A percentile compares a stretch with the other conserved stretches of the same genome.
Conservation (phyloP, 2,113 vertebrate species). For the Leucopsar rothschildi region DNA sequence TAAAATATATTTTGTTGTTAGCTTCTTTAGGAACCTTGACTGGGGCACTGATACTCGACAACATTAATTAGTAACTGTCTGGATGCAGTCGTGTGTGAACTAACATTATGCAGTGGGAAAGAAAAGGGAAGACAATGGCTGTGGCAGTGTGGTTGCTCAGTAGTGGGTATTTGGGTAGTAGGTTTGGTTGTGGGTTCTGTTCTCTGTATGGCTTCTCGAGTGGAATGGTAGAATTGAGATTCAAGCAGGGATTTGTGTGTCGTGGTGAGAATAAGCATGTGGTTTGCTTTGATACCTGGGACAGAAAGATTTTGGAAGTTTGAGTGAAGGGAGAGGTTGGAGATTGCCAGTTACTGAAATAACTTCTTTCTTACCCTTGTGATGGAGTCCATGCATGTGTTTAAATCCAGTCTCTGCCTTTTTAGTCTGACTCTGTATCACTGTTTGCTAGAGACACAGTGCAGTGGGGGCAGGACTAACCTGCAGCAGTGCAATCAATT, state of each 20-base stretch:
- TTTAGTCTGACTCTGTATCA: background rate
- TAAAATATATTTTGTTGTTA: background rate
- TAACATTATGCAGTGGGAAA: background rate
- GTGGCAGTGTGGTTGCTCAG: background rate
- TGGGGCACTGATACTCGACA: background rate
- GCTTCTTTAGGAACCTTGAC: background rate
- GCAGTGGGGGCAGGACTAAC: background rate
- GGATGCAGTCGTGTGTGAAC: background rate
- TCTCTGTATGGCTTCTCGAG: background rate
- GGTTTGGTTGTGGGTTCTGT: background rate
- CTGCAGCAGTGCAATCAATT: background rate
- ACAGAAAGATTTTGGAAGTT: background rate
- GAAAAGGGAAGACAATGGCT: background rate
- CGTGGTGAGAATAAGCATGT: background rate
- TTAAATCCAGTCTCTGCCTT: background rate
- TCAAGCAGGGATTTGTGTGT: fast-evolving
- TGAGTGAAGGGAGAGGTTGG: background rate
- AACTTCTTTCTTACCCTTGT: background rate
- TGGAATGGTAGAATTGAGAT: background rate
- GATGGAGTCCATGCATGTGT: background rate
- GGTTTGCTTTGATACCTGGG: background rate
- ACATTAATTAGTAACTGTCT: background rate
- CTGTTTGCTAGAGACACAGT: background rate
- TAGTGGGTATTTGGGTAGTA: background rate
- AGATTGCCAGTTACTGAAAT: background rate